phyloP scores from a whole-genome alignment of 2,888 invertebrate genomes.

The Agonopterix subpropinquella region DNA sequence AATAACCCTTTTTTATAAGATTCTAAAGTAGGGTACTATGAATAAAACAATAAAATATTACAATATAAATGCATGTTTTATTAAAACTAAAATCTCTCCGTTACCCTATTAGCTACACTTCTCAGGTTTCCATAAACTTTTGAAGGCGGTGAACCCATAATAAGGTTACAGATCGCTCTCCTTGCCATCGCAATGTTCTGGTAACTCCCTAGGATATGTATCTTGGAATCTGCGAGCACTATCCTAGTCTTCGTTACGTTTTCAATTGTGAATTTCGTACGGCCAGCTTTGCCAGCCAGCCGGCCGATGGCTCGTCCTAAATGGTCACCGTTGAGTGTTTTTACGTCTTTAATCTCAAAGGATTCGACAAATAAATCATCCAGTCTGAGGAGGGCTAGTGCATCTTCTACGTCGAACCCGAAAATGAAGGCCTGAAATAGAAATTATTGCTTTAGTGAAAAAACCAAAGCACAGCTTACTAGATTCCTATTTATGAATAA shows the following conservation, averaged over 20 bases:
- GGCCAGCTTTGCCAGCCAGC: slow-evolving; percentile 96
- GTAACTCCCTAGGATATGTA: slow-evolving; percentile 97
- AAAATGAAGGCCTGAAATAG: slow-evolving; percentile 87
- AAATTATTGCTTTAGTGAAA: neutral
- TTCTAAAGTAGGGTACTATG: too few species aligned
- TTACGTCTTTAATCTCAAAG: slow-evolving; percentile 98
- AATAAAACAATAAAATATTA: too few species aligned
- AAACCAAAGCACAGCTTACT: neutral
- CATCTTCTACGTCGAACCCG: slow-evolving; percentile 98
- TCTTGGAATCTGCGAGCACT: slow-evolving; percentile 96
- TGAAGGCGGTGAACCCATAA: slow-evolving; percentile 97
- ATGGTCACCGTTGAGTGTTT: slow-evolving; percentile 96
- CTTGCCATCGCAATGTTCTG: slow-evolving; percentile 97
- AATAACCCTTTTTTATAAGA: too few species aligned
- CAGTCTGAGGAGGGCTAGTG: slow-evolving; percentile 92
- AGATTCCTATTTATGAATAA: too few species aligned
- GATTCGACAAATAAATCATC: slow-evolving; percentile 98
- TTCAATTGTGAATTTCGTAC: slow-evolving; percentile 98
- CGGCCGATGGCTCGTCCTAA: slow-evolving; percentile 97
- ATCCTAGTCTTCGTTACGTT: slow-evolving; percentile 99
- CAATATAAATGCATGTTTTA: slow-evolving; percentile 33
- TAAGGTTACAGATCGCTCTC: slow-evolving; percentile 96
- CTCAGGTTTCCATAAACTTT: slow-evolving; percentile 98
- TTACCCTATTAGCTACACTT: slow-evolving; percentile 87
- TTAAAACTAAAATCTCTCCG: slow-evolving; percentile 81